Percentiles rank a stretch among this genome's conserved stretches.
Evolutionary conservation across 2,797 vertebrate species (phyloP).

Genomic region (Lemur catta): DNA sequence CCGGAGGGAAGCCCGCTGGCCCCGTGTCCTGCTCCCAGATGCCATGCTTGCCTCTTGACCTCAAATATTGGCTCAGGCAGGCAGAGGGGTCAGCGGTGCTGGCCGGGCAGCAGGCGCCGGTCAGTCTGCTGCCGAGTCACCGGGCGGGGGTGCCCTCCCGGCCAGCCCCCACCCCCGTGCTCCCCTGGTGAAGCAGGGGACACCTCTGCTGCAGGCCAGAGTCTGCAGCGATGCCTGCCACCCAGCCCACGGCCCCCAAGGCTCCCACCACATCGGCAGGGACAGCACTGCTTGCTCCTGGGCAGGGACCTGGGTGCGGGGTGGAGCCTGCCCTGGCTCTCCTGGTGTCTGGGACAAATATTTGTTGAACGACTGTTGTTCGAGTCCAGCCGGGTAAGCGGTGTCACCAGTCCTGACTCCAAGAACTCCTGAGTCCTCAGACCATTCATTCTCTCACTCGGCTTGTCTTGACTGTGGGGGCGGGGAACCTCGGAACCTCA

Average conservation of each 20-base stretch:
- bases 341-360: neutral
- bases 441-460: rapidly evolving
- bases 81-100: neutral
- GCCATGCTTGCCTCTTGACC: conserved; percentile 9
- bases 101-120: neutral
- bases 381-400: neutral
- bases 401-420: neutral
- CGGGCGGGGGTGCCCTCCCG: neutral
- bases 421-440: rapidly evolving
- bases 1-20: neutral
- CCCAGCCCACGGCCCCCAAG: rapidly evolving
- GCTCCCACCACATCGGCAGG: neutral
- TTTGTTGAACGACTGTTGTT: neutral
- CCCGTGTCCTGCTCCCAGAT: neutral
- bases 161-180: too few relatives aligned
- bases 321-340: neutral
- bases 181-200: too few relatives aligned
- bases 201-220: neutral
- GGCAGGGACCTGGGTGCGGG: neutral
- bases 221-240: rapidly evolving
- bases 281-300: neutral
- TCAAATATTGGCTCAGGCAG: conserved; percentile 53
- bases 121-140: neutral
- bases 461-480: rapidly evolving
- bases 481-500: rapidly evolving